Percentiles rank a stretch among this genome's conserved stretches.
phyloP scores from a whole-genome alignment of 2,113 vertebrate species.

The Connochaetes taurinus region DNA sequence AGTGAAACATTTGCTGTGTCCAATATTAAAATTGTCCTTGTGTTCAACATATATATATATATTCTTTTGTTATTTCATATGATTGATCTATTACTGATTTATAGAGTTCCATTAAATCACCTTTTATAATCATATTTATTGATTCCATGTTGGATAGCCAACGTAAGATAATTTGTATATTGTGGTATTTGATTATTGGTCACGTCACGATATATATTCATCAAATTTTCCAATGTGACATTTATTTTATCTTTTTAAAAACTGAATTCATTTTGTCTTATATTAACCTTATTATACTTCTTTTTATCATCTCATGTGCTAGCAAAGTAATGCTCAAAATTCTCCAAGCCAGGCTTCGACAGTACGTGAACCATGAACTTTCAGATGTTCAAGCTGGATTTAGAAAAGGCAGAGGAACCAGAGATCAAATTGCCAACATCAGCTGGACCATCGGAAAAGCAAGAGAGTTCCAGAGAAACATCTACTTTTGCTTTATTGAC shows the following conservation, averaged over 20 bases:
- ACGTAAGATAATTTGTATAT: neutral
- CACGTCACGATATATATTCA: neutral
- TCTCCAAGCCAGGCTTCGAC: neutral
- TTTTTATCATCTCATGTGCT: neutral
- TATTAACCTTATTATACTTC: neutral
- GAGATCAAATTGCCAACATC: neutral
- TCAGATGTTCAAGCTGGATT: neutral
- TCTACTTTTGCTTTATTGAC: neutral
- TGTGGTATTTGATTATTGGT: neutral
- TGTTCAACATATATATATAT: neutral
- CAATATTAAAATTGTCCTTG: neutral
- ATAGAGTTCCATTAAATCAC: neutral
- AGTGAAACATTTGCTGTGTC: neutral
- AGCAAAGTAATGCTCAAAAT: neutral
- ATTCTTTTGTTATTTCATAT: neutral
- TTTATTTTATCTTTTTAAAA: neutral
- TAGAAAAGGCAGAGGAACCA: neutral
- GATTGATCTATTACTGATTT: neutral
- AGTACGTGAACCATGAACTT: neutral
- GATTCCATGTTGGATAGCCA: neutral
- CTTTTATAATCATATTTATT: neutral
- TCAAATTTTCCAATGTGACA: neutral
- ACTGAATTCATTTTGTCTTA: neutral
- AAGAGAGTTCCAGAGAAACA: neutral
- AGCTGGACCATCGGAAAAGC: neutral